Evolutionary conservation across 1,140 invertebrate genomes (phyloP), one percentile per base, ranked within the genome.

Genomic region (Gyrodactylus salaris): DNA sequence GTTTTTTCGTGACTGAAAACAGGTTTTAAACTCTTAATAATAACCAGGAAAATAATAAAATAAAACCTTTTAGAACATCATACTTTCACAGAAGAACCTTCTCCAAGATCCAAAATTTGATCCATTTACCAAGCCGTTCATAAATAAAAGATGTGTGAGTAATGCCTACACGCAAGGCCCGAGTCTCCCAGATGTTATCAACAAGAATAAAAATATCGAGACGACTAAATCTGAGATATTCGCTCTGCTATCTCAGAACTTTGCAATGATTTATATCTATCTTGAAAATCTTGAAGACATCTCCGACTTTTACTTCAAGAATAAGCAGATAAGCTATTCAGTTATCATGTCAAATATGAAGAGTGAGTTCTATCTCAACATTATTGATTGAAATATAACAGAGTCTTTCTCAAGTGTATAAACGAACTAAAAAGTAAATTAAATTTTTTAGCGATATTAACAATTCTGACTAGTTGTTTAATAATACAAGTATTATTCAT

Each of bases 141-240:
- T 88, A 69, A 86, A 87, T 82, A 84, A 84, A 22, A 86, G 86
- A 78, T 82, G 84, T 77, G 85, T 87, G 76, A 84, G 86, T 69
- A 84, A 85, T 77, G 83, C 84, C 0, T 85, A 84, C 69, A 85
- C 85, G 0, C 80, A 84, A 26, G 84, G 87, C 0, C 86, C 86
- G 0, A 83, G 84, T 72, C 78, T 88, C 7, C 77, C 81, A 25
- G 84, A 83, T 74, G 83, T 87, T 79, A 81, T 88, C 78, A 83
- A 84, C 54, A 83, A 85, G 75, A 86, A 88, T 78, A 80, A 81
- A 68, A 76, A 82, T 23, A 80, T 88, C 75, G 77, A 83, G 70
- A 79, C 77, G 22, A 79, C 85, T 16, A 85, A 80, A 25, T 70
- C 77, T 22, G 79, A 80, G 74, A 80, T 85, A 26, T 78, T 84